phyloP scores from a whole-genome alignment of 2,888 invertebrate genomes.

The Diachrysia chrysitis region DNA sequence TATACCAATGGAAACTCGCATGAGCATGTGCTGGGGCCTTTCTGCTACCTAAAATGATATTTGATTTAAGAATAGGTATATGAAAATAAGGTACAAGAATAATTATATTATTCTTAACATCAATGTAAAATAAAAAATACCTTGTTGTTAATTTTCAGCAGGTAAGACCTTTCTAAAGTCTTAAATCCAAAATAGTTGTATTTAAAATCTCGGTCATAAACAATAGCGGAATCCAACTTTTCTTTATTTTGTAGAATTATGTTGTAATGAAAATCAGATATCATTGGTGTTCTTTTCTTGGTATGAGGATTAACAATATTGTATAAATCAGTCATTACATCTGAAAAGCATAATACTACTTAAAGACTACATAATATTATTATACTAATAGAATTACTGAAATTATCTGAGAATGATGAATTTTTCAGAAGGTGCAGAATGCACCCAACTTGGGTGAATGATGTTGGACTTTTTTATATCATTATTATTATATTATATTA shows the following conservation, averaged over 20 bases:
- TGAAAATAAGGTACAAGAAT: not conserved
- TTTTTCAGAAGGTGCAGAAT: too few species aligned
- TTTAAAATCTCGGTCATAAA: conserved; percentile 98
- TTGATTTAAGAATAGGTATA: not conserved
- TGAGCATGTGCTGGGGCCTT: conserved; percentile 99
- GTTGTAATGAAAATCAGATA: conserved; percentile 94
- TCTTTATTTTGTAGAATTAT: conserved; percentile 96
- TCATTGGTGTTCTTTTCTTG: conserved; percentile 93
- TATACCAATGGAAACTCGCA: conserved; percentile 99
- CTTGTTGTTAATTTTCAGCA: conserved; percentile 97
- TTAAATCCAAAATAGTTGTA: conserved; percentile 99
- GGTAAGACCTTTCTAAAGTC: conserved; percentile 98
- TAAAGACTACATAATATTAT: conserved; percentile 15
- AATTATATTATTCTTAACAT: not conserved
- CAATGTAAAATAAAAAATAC: conserved; percentile 60
- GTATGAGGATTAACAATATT: conserved; percentile 93
- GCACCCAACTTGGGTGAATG: too few species aligned
- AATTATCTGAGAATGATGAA: too few species aligned
- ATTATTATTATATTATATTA: too few species aligned
- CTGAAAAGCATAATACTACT: conserved; percentile 89
- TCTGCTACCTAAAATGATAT: conserved; percentile 92
- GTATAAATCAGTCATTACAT: conserved; percentile 96
- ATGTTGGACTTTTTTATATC: too few species aligned
- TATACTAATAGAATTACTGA: too few species aligned
- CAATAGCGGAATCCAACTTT: conserved; percentile 97